Evolutionary conservation across 2,797 vertebrate genomes (phyloP).

Genomic region (Acipenser ruthenus): DNA sequence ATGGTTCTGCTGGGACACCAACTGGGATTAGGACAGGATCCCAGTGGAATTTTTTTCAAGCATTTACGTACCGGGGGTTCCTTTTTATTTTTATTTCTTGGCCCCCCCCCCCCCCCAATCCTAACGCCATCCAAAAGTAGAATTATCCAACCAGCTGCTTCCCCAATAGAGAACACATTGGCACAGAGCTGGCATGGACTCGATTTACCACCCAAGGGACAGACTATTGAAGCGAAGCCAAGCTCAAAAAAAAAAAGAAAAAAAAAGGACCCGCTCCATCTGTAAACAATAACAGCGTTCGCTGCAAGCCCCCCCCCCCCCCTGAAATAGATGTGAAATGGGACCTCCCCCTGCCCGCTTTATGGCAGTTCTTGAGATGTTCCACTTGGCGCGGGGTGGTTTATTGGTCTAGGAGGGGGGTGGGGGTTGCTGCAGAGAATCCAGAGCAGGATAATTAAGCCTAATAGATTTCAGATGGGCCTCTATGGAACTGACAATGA

Average conservation of each 20-base stretch:
- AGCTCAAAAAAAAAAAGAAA: not conserved
- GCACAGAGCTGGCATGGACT: not conserved
- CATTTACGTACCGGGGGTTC: conserved; percentile 9
- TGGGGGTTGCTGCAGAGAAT: conserved; percentile 47
- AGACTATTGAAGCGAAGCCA: not conserved
- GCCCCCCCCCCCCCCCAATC: conserved; percentile 23
- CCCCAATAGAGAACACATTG: not conserved
- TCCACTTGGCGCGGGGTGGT: conserved; percentile 34
- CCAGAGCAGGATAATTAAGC: conserved; percentile 69
- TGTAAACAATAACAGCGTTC: conserved; percentile 5
- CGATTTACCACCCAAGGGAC: conserved; percentile 13
- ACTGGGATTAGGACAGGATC: conserved; percentile 1
- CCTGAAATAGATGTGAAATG: conserved; percentile 58
- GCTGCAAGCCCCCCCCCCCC: conserved; percentile 22
- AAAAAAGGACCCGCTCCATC: not conserved
- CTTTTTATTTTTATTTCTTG: too few species aligned
- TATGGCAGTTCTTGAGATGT: conserved; percentile 37
- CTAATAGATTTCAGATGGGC: conserved; percentile 74
- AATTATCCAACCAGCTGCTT: conserved; percentile 4
- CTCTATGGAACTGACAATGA: conserved; percentile 54
- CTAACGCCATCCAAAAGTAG: too few species aligned
- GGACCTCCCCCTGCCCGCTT: conserved; percentile 40
- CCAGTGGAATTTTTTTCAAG: conserved; percentile 13
- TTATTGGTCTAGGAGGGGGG: conserved; percentile 58
- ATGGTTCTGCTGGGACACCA: conserved; percentile 24